Conservation (phyloP, 2,797 vertebrate genomes). For the Oryzias sinensis region DNA sequence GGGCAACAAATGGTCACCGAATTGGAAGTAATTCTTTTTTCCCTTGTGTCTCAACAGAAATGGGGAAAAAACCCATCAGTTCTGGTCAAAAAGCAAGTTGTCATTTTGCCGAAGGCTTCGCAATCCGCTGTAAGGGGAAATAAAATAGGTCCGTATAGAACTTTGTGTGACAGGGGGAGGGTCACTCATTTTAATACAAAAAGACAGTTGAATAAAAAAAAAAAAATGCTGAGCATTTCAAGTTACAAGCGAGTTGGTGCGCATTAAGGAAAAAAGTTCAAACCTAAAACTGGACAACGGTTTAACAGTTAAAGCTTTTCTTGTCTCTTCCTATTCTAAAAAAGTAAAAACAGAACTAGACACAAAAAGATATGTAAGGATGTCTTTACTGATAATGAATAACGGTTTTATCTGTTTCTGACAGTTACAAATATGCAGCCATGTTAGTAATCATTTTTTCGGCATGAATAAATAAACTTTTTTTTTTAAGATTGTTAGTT, state of each 20-base stretch:
- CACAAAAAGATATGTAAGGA: too few species aligned
- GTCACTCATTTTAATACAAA: constrained; percentile 78
- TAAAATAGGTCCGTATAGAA: constrained; percentile 72
- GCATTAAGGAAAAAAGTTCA: too few species aligned
- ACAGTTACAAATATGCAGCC: too few species aligned
- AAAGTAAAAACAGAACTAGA: too few species aligned
- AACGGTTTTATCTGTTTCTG: too few species aligned
- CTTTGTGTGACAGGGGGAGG: constrained; percentile 71
- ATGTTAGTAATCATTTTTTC: too few species aligned
- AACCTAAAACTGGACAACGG: too few species aligned
- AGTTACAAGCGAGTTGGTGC: constrained; percentile 52
- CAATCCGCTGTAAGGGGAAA: constrained; percentile 68
- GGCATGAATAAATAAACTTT: too few species aligned
- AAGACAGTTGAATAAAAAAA: constrained; percentile 75
- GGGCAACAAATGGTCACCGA: constrained; percentile 81
- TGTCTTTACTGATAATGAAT: too few species aligned
- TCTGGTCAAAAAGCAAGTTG: constrained; percentile 78
- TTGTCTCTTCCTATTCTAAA: too few species aligned
- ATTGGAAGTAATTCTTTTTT: constrained; percentile 76
- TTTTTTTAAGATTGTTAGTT: too few species aligned
- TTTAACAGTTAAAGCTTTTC: too few species aligned
- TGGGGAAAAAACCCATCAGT: constrained; percentile 70
- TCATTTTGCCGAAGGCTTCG: constrained; percentile 80
- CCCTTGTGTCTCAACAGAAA: constrained; percentile 73
- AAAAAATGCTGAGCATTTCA: constrained; percentile 74